A percentile compares a stretch with the other conserved stretches of the same genome.
Evolutionary conservation across 2,797 vertebrate genomes (phyloP).

Genomic region (Silurus lanzhouensis): DNA sequence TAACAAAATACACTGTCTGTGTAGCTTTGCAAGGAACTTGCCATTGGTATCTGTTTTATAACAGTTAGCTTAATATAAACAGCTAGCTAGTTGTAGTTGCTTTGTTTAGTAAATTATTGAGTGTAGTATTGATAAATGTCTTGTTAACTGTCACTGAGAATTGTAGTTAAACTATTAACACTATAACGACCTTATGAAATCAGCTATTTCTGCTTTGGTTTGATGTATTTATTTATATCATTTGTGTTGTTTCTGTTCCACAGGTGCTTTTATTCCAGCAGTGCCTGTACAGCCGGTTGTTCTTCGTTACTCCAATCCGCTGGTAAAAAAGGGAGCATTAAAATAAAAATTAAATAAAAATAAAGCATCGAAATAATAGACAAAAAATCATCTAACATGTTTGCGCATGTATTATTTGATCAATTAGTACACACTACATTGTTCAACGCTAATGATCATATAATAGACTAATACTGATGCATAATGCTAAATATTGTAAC

Average conservation of each 20-base stretch:
- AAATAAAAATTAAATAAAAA: too few species aligned
- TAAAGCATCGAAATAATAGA: too few species aligned
- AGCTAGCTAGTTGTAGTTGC: background rate
- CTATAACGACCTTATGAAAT: background rate
- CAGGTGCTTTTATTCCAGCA: constrained; percentile 95
- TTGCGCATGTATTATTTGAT: too few species aligned
- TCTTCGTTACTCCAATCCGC: constrained; percentile 90
- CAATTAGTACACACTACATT: too few species aligned
- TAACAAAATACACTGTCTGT: background rate
- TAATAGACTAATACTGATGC: too few species aligned
- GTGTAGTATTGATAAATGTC: background rate
- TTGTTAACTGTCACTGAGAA: background rate
- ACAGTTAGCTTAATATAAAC: background rate
- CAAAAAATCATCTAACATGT: too few species aligned
- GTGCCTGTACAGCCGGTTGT: constrained; percentile 96
- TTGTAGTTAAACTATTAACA: too few species aligned
- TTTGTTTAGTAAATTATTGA: background rate
- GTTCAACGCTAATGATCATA: too few species aligned
- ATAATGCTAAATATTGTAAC: too few species aligned
- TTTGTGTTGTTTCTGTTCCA: constrained; percentile 8
- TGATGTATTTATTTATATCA: background rate
- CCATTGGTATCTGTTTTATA: background rate
- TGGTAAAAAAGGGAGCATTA: constrained; percentile 73
- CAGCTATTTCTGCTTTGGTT: background rate
- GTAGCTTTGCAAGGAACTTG: background rate